These are phyloP conservation scores for Nematostella vectensis DNA, from an alignment of 92 coral and sea anemone species.

Conservation along the genomic window DNA sequence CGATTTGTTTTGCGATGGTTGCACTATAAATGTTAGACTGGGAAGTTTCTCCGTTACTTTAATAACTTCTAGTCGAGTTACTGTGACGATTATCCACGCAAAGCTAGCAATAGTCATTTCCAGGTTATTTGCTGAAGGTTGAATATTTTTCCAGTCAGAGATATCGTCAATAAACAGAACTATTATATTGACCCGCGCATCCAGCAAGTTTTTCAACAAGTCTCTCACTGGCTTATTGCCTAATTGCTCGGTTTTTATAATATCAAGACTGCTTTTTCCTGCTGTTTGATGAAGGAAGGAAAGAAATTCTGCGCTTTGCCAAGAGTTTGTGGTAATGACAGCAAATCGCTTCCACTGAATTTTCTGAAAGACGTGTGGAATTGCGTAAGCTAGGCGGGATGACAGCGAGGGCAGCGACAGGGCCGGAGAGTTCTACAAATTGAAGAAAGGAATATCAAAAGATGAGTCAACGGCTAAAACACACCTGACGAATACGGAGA, in stretches of 20 bases:
- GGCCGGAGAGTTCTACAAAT: too few species aligned
- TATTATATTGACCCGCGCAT: neutral
- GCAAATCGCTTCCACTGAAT: neutral
- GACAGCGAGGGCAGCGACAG: neutral
- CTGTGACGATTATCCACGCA: neutral
- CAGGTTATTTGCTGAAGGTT: neutral
- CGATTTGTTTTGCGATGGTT: too few species aligned
- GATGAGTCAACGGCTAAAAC: too few species aligned
- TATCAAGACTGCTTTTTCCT: neutral
- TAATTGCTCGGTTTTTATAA: neutral
- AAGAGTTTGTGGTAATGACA: neutral
- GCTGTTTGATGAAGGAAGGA: neutral
- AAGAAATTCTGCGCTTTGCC: neutral
- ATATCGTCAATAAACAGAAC: neutral
- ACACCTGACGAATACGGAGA: too few species aligned
- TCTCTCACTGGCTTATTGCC: neutral
- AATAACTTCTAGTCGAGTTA: too few species aligned
- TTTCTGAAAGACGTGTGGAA: neutral
- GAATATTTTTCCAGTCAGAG: neutral
- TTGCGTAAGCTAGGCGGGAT: neutral
- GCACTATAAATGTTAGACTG: neutral
- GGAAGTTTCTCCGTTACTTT: conserved; percentile 1
- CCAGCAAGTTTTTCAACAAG: neutral
- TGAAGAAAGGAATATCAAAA: too few species aligned
- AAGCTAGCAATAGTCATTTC: neutral